These are phyloP conservation scores for Oxytorus armatus DNA, from an alignment of 2,888 invertebrate species.

Conservation along the genomic window DNA sequence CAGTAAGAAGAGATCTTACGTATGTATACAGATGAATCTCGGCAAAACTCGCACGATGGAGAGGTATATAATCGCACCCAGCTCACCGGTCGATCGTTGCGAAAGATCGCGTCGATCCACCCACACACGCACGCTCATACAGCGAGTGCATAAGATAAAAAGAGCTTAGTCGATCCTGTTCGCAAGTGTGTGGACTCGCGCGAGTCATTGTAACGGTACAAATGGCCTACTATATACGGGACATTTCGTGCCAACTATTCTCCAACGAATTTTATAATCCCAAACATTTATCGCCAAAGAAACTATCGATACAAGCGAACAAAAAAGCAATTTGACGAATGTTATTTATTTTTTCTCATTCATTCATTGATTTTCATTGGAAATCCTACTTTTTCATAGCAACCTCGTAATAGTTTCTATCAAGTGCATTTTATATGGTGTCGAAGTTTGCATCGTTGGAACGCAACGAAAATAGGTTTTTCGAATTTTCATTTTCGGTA, in stretches of 20 bases:
- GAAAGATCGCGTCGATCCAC: conserved; percentile 58
- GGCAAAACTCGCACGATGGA: conserved; percentile 21
- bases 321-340: no score
- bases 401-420: no score
- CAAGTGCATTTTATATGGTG: no score
- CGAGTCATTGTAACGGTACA: conserved; percentile 28
- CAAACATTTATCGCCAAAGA: background rate
- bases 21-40: conserved; percentile 26
- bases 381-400: no score
- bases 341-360: no score
- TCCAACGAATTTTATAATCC: background rate
- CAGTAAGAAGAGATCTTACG: conserved; percentile 22
- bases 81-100: conserved; percentile 44
- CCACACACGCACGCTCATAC: conserved; percentile 39
- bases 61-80: conserved; percentile 39
- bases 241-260: background rate
- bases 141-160: conserved; percentile 24
- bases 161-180: conserved; percentile 12
- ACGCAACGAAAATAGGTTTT: no score
- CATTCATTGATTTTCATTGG: no score
- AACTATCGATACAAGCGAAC: no score
- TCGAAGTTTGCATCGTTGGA: no score
- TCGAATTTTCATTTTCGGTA: no score
- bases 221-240: conserved; percentile 15
- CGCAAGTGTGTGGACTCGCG: conserved; percentile 1